Conservation (phyloP, 2,888 invertebrate genomes). For the Sipha maydis region DNA sequence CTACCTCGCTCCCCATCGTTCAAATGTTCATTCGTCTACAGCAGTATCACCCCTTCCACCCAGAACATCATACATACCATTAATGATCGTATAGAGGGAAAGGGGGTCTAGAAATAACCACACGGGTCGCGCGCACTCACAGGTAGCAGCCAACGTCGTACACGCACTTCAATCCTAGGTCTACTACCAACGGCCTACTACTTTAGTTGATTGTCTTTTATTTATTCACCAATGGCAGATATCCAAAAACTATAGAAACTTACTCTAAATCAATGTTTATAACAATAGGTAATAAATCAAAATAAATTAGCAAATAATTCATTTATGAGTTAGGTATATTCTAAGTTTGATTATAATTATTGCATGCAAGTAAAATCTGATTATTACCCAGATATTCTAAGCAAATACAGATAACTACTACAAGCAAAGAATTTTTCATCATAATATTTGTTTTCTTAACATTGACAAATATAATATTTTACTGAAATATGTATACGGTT, state of each 20-base stretch:
- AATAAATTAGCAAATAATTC: neutral
- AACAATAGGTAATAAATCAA: neutral
- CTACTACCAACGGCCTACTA: neutral
- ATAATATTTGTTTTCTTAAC: too few relatives aligned
- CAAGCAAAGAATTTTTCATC: too few relatives aligned
- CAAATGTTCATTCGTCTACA: neutral
- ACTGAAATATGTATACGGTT: too few relatives aligned
- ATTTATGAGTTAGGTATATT: too few relatives aligned
- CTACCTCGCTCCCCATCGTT: neutral
- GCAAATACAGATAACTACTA: neutral
- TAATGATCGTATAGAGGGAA: neutral
- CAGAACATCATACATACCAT: neutral
- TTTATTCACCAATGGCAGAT: neutral
- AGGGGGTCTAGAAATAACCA: conserved; percentile 35
- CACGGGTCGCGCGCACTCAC: conserved; percentile 5
- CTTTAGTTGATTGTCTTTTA: neutral
- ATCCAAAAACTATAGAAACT: neutral
- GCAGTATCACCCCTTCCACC: neutral
- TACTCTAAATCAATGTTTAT: neutral
- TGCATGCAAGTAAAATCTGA: neutral
- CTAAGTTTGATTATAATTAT: neutral
- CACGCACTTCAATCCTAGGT: neutral
- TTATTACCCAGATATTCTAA: neutral
- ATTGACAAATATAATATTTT: too few relatives aligned
- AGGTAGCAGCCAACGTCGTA: neutral